Percentiles rank a stretch among this genome's conserved stretches.
Conservation (phyloP, 2,888 invertebrate genomes). For the Chloromyia formosa region DNA sequence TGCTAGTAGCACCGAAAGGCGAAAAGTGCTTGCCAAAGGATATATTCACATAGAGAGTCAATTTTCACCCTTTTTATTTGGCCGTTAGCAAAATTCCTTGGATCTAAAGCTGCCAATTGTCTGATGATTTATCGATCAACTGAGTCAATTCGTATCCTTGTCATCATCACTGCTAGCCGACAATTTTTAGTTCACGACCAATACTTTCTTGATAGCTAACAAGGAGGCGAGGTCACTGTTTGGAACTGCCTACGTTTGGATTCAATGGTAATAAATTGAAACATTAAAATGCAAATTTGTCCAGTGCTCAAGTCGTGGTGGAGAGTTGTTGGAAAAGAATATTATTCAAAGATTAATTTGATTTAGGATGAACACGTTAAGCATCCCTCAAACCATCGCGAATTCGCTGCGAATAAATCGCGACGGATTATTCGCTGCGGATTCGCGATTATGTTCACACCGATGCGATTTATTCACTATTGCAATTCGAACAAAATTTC, state of each 20-base stretch:
- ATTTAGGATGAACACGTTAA: too few species aligned
- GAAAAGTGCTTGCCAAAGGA: neutral
- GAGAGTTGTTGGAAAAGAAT: too few species aligned
- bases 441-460: too few species aligned
- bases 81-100: neutral
- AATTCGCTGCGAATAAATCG: too few species aligned
- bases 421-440: too few species aligned
- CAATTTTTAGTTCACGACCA: neutral
- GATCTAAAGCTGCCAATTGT: neutral
- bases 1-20: neutral
- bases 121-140: constrained; percentile 33
- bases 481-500: too few species aligned
- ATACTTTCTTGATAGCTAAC: neutral
- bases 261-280: neutral
- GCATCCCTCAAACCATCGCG: too few species aligned
- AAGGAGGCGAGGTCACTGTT: neutral
- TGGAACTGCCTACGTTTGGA: neutral
- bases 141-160: neutral
- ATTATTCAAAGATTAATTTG: too few species aligned
- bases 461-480: too few species aligned
- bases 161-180: neutral
- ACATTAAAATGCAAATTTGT: constrained; percentile 4
- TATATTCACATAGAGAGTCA: constrained; percentile 7
- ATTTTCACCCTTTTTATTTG: constrained; percentile 17
- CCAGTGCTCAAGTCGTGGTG: neutral